Conservation (phyloP, 1,140 invertebrate species). For the Luehdorfia chinensis region DNA sequence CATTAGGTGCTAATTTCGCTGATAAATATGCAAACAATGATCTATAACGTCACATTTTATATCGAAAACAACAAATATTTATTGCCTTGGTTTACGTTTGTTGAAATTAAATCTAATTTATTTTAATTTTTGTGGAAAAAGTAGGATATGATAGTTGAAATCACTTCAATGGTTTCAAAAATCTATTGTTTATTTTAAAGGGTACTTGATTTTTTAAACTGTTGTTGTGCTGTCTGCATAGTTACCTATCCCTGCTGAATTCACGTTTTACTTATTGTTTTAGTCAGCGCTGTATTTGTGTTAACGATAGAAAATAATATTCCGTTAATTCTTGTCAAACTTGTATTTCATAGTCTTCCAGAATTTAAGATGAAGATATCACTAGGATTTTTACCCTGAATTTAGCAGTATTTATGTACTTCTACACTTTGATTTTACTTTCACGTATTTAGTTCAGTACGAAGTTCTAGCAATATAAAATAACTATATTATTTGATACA, state of each 20-base stretch:
- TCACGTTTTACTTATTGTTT: too few relatives aligned
- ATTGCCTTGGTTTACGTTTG: not conserved
- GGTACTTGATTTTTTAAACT: too few relatives aligned
- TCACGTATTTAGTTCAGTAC: not conserved
- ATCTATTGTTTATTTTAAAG: not conserved
- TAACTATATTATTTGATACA: not conserved
- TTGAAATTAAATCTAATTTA: not conserved
- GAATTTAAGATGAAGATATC: too few relatives aligned
- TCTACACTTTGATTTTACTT: not conserved
- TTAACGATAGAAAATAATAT: too few relatives aligned
- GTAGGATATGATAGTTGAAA: not conserved
- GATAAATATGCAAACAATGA: not conserved
- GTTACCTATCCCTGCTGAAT: too few relatives aligned
- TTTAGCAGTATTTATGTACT: not conserved
- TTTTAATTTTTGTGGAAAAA: not conserved
- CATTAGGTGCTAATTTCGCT: constrained; percentile 11
- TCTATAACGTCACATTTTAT: not conserved
- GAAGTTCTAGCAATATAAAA: not conserved
- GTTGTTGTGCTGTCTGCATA: too few relatives aligned
- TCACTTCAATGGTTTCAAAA: not conserved
- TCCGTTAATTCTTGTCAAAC: too few relatives aligned
- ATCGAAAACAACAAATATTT: constrained; percentile 7
- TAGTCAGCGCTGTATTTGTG: too few relatives aligned
- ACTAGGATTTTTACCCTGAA: too few relatives aligned
- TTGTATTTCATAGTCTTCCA: too few relatives aligned